Conservation (phyloP, 53 echinoderm and acorn worm species). For the Temnopleurus reevesii region DNA sequence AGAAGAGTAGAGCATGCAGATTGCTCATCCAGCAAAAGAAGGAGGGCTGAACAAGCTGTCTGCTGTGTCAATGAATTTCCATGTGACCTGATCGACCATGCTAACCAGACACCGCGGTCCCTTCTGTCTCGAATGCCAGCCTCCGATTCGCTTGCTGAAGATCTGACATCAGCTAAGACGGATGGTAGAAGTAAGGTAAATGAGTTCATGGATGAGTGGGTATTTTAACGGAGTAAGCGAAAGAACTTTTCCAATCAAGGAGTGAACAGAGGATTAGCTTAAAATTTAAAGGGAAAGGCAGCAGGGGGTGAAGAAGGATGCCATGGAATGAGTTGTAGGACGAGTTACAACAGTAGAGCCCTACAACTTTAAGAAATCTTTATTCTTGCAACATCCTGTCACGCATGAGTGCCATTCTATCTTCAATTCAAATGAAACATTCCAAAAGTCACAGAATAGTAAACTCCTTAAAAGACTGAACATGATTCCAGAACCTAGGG, state of each 20-base stretch:
- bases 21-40: conserved; percentile 14
- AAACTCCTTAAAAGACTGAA: conserved; percentile 61
- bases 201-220: conserved; percentile 57
- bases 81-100: conserved; percentile 50
- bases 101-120: conserved; percentile 56
- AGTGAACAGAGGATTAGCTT: neutral
- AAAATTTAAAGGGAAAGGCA: conserved; percentile 50
- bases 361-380: conserved; percentile 44
- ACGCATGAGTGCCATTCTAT: conserved; percentile 54
- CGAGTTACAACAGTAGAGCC: conserved; percentile 43
- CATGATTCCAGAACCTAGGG: conserved; percentile 62
- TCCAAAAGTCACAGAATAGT: conserved; percentile 66
- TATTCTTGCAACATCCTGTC: conserved; percentile 63
- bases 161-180: conserved; percentile 45
- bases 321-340: conserved; percentile 53
- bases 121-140: neutral
- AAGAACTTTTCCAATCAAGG: conserved; percentile 58
- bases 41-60: conserved; percentile 5
- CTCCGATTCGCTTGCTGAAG: conserved; percentile 1
- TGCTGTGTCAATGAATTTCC: conserved; percentile 27
- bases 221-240: conserved; percentile 60
- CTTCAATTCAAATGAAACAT: conserved; percentile 62
- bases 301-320: conserved; percentile 59
- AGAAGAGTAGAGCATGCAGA: neutral
- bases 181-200: conserved; percentile 58